Conservation (phyloP, 2,797 vertebrate genomes). For the Apodemus agrarius region DNA sequence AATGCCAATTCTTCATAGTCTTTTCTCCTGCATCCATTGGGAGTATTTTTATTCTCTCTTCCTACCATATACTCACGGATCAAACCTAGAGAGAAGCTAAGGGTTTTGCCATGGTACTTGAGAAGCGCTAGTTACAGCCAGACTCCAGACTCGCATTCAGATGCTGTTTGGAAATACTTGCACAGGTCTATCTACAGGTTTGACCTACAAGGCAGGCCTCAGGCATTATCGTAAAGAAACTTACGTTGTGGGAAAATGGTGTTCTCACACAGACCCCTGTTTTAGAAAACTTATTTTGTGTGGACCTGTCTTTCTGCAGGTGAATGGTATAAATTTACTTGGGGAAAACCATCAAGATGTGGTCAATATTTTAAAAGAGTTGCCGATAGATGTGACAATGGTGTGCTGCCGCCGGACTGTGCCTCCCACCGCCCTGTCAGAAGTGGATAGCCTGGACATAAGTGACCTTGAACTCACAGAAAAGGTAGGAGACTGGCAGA, state of each 20-base stretch:
- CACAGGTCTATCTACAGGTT: not conserved
- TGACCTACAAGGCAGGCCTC: too few relatives aligned
- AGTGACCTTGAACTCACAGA: conserved; percentile 84
- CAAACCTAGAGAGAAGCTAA: not conserved
- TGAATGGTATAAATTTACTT: conserved; percentile 96
- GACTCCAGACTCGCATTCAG: not conserved
- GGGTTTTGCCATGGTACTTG: not conserved
- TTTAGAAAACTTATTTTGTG: not conserved
- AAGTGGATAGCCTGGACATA: conserved; percentile 83
- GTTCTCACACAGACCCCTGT: not conserved
- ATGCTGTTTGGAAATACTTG: not conserved
- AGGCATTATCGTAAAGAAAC: not conserved
- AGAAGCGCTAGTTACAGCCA: not conserved
- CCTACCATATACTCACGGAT: not conserved
- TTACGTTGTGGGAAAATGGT: not conserved
- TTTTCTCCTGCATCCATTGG: not conserved
- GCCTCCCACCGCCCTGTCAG: conserved; percentile 82
- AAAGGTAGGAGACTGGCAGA: conserved; percentile 87
- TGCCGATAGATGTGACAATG: conserved; percentile 94
- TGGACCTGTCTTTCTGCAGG: conserved; percentile 86
- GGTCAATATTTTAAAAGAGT: conserved; percentile 95
- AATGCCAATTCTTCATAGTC: not conserved
- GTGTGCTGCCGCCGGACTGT: conserved; percentile 94
- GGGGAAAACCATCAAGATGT: conserved; percentile 97
- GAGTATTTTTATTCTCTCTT: conserved; percentile 1